These are phyloP conservation scores for Tinea semifulvella DNA, from an alignment of 2,888 invertebrate species.

Conservation along the genomic window DNA sequence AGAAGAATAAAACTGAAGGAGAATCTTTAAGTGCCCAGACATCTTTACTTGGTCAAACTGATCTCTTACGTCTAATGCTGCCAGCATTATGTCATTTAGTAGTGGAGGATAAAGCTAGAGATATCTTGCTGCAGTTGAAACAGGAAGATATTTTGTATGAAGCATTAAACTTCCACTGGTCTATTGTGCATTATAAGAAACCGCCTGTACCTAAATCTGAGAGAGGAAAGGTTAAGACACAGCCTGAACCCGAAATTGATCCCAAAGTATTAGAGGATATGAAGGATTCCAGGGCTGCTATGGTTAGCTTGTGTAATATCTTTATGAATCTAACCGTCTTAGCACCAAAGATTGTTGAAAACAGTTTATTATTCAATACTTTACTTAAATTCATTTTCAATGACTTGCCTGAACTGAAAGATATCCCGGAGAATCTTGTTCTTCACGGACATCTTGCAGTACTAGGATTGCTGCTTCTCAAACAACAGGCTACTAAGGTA, in stretches of 20 bases:
- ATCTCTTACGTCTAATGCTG: constrained; percentile 82
- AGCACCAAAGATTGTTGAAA: constrained; percentile 84
- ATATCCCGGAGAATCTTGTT: constrained; percentile 83
- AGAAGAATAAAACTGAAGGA: constrained; percentile 70
- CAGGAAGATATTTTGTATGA: constrained; percentile 85
- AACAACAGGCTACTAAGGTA: constrained; percentile 83
- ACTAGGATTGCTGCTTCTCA: constrained; percentile 81
- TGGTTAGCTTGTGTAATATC: constrained; percentile 90
- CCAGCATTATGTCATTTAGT: constrained; percentile 92
- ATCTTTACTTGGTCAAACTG: constrained; percentile 66
- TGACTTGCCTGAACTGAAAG: constrained; percentile 84
- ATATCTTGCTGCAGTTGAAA: constrained; percentile 78
- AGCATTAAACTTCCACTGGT: constrained; percentile 84
- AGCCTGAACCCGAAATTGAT: constrained; percentile 79
- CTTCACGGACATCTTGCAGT: constrained; percentile 87
- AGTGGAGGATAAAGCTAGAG: constrained; percentile 88
- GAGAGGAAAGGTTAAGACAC: constrained; percentile 76
- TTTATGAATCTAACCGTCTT: constrained; percentile 92
- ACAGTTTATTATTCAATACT: constrained; percentile 78
- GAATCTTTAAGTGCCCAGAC: constrained; percentile 55
- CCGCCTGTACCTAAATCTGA: constrained; percentile 84
- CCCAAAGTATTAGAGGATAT: constrained; percentile 80
- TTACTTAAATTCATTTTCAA: constrained; percentile 87
- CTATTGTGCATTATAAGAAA: constrained; percentile 85
- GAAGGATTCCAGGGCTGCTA: constrained; percentile 84